These are phyloP conservation scores for Alca torda DNA, from an alignment of 2,797 vertebrate species.

Conservation along the genomic window DNA sequence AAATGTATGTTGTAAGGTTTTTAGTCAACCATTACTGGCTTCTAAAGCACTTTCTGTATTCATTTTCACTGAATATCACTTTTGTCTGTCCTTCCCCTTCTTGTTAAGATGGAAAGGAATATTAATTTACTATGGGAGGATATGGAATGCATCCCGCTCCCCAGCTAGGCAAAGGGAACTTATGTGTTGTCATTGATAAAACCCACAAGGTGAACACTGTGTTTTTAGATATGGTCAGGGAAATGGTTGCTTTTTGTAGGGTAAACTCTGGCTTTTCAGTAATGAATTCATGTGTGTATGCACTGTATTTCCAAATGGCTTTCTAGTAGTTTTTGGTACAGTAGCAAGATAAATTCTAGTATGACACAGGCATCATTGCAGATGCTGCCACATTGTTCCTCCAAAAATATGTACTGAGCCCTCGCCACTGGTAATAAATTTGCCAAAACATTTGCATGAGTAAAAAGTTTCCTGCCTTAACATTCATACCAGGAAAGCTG, in stretches of 20 bases:
- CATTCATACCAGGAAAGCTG: not conserved
- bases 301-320: not conserved
- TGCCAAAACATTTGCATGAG: not conserved
- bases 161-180: not conserved
- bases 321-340: not conserved
- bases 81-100: not conserved
- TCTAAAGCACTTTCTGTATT: not conserved
- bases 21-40: not conserved
- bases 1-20: not conserved
- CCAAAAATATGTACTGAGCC: not conserved
- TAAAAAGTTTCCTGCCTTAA: not conserved
- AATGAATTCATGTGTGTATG: not conserved
- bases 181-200: not conserved
- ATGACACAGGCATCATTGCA: not conserved
- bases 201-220: not conserved
- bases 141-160: not conserved
- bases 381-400: not conserved
- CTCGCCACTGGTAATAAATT: not conserved
- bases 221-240: not conserved
- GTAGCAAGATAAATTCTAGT: not conserved
- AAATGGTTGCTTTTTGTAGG: not conserved
- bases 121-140: not conserved
- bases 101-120: not conserved
- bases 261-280: not conserved
- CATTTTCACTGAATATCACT: not conserved